Conservation (phyloP, 2,888 invertebrate species). For the Ashinkailepas kermadecensis region DNA sequence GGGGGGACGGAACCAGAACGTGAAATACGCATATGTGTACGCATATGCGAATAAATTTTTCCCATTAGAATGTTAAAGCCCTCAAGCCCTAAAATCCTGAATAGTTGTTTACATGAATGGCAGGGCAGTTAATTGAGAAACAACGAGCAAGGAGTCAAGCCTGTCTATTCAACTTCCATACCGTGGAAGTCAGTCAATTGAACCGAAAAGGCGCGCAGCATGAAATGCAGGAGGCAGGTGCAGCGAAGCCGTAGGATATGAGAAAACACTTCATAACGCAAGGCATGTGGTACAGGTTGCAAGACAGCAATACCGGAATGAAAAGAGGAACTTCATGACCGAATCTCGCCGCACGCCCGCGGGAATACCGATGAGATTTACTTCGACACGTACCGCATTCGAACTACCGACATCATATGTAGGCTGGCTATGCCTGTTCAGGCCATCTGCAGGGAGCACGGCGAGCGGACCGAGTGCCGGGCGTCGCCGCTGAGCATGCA, state of each 20-base stretch:
- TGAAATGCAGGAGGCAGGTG: neutral
- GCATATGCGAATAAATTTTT: too few relatives aligned
- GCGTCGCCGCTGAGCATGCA: neutral
- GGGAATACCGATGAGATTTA: neutral
- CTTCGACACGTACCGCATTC: neutral
- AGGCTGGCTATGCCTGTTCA: neutral
- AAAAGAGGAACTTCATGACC: neutral
- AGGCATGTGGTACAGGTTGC: slow-evolving; percentile 6
- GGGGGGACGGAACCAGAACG: too few relatives aligned
- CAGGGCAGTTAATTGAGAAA: too few relatives aligned
- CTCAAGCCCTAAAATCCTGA: too few relatives aligned
- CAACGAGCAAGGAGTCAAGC: too few relatives aligned
- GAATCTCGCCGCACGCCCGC: neutral
- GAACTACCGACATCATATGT: neutral
- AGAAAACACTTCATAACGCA: slow-evolving; percentile 10
- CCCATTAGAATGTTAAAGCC: too few relatives aligned
- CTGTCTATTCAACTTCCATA: too few relatives aligned
- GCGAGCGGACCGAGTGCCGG: neutral
- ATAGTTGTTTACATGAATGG: too few relatives aligned
- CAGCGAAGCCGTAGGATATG: neutral
- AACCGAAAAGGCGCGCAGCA: neutral
- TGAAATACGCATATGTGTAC: too few relatives aligned
- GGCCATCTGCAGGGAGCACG: neutral
- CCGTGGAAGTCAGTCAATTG: too few relatives aligned
- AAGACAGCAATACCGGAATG: neutral